Evolutionary conservation across 1,140 invertebrate species (phyloP).

Genomic region (Eumaeus atala): DNA sequence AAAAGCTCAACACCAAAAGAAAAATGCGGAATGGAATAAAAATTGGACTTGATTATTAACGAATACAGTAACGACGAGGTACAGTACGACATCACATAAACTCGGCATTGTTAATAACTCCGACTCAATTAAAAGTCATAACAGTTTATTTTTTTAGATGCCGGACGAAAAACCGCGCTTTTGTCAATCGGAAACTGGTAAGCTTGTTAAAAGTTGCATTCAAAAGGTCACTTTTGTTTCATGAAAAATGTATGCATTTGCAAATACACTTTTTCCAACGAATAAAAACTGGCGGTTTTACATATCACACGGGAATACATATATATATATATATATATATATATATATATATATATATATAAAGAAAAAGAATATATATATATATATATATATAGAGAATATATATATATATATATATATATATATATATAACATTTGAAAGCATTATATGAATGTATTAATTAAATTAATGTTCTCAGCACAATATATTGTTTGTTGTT

Average conservation of each 20-base stretch:
- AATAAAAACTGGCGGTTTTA: slow-evolving; percentile 8
- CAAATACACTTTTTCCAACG: slow-evolving; percentile 3
- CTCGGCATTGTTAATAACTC: slow-evolving; percentile 4
- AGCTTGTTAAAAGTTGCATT: slow-evolving; percentile 11
- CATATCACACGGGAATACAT: background rate
- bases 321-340: too few species aligned
- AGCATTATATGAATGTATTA: background rate
- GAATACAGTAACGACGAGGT: too few species aligned
- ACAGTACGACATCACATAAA: too few species aligned
- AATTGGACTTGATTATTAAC: too few species aligned
- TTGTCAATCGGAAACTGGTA: slow-evolving; percentile 9
- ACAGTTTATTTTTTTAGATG: slow-evolving; percentile 7
- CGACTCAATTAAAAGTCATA: slow-evolving; percentile 6
- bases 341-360: background rate
- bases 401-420: too few species aligned
- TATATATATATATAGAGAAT: too few species aligned
- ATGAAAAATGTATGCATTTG: slow-evolving; percentile 7
- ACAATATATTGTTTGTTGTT: background rate
- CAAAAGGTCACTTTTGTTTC: slow-evolving; percentile 3
- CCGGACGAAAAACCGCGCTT: slow-evolving; percentile 1
- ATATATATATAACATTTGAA: background rate
- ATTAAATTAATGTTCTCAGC: background rate
- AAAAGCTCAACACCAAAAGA: too few species aligned
- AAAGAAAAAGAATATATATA: too few species aligned
- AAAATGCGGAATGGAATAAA: too few species aligned